Conservation (phyloP, 2,888 invertebrate species). For the Lasioglossum leucozonium region DNA sequence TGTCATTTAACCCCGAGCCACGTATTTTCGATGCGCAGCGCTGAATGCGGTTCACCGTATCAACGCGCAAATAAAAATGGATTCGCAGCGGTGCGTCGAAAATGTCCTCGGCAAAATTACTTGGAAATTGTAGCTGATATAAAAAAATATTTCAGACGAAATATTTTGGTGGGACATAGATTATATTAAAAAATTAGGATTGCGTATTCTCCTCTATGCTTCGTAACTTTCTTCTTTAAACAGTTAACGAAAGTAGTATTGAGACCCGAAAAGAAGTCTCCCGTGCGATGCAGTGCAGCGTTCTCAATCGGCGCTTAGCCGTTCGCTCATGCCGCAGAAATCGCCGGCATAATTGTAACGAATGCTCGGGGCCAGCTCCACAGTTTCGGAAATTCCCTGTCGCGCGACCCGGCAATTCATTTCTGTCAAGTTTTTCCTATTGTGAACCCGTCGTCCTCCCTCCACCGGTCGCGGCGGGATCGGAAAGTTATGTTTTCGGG, state of each 20-base stretch:
- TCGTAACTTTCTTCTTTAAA: too few species aligned
- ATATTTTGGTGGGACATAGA: too few species aligned
- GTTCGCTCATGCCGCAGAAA: too few species aligned
- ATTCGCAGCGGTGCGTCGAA: too few species aligned
- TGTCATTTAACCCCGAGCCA: constrained; percentile 34
- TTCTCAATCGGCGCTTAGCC: constrained; percentile 1
- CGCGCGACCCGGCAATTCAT: neutral
- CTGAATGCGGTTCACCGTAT: constrained; percentile 27
- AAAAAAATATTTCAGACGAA: too few species aligned
- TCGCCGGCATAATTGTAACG: neutral
- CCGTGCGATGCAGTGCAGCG: too few species aligned
- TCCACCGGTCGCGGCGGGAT: neutral
- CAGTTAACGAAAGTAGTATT: too few species aligned
- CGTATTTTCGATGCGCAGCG: constrained; percentile 17
- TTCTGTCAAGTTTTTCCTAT: constrained; percentile 7
- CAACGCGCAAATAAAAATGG: constrained; percentile 22
- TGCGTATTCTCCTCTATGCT: too few species aligned
- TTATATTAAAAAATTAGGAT: too few species aligned
- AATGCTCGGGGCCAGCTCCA: neutral
- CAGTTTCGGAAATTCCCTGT: neutral
- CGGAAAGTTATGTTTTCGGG: constrained; percentile 2
- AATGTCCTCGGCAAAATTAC: too few species aligned
- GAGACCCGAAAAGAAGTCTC: too few species aligned
- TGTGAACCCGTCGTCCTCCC: neutral
- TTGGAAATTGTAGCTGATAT: too few species aligned